Evolutionary conservation across 2,113 vertebrate species (phyloP).

Genomic region (Sardina pilchardus): DNA sequence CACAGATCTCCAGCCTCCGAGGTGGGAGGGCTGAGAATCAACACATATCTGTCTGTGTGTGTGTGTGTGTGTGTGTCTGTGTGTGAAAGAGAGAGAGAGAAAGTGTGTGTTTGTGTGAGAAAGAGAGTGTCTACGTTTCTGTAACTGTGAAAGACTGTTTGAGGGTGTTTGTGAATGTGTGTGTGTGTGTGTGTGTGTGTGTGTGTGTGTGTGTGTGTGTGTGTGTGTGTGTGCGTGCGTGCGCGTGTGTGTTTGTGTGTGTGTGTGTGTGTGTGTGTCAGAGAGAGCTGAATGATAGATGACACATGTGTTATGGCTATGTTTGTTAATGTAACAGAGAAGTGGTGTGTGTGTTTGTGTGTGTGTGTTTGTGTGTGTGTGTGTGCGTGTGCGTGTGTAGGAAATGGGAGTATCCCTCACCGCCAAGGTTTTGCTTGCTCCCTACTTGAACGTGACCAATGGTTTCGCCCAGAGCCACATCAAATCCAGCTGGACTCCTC

Average conservation of each 20-base stretch:
- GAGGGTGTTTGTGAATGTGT: background rate
- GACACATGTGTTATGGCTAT: too few species aligned
- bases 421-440: background rate
- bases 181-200: background rate
- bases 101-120: background rate
- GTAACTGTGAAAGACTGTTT: background rate
- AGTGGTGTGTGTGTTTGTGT: too few species aligned
- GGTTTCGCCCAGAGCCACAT: background rate
- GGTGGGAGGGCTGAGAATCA: background rate
- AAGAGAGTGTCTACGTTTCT: background rate
- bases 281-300: background rate
- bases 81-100: background rate
- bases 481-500: background rate
- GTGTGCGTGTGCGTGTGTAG: too few species aligned
- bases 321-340: too few species aligned
- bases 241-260: background rate
- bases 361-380: too few species aligned
- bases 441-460: background rate
- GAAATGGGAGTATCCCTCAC: too few species aligned
- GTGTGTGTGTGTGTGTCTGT: background rate
- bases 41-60: background rate
- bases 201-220: background rate
- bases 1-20: background rate
- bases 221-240: background rate
- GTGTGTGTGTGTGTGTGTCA: background rate